phyloP scores from a whole-genome alignment of 1,140 invertebrate genomes.

The Pseudomyrmex sp. region DNA sequence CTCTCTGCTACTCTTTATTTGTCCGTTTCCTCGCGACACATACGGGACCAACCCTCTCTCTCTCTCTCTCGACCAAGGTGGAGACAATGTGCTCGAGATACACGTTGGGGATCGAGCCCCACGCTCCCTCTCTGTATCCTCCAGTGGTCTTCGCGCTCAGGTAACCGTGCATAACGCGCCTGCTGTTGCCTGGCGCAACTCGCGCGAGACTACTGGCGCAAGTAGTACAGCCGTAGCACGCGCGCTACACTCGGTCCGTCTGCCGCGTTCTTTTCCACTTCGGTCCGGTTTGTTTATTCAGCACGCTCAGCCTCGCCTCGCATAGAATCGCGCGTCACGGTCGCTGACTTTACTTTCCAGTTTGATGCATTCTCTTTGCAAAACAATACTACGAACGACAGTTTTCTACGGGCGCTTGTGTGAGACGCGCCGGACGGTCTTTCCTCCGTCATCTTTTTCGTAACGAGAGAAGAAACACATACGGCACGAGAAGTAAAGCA shows the following conservation, averaged over 20 bases:
- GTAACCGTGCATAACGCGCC: slow-evolving; percentile 38
- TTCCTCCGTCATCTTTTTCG: too few species aligned
- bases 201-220: slow-evolving; percentile 30
- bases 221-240: slow-evolving; percentile 57
- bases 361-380: slow-evolving; percentile 46
- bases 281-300: slow-evolving; percentile 64
- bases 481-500: background rate
- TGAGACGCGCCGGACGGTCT: slow-evolving; percentile 16
- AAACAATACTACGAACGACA: slow-evolving; percentile 55
- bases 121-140: background rate
- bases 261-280: slow-evolving; percentile 40
- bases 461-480: too few species aligned
- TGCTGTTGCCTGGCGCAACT: background rate
- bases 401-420: slow-evolving; percentile 23
- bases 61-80: background rate
- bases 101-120: slow-evolving; percentile 16
- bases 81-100: slow-evolving; percentile 27
- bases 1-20: slow-evolving; percentile 17
- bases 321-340: slow-evolving; percentile 55
- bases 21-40: background rate
- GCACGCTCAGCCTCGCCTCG: slow-evolving; percentile 23
- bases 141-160: slow-evolving; percentile 29
- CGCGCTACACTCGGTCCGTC: slow-evolving; percentile 32
- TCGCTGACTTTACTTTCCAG: slow-evolving; percentile 63
- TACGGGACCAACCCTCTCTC: background rate